Evolutionary conservation across 2,797 vertebrate species (phyloP), one percentile per base, ranked within the genome.

Genomic region (Rhadinocentrus ornatus): DNA sequence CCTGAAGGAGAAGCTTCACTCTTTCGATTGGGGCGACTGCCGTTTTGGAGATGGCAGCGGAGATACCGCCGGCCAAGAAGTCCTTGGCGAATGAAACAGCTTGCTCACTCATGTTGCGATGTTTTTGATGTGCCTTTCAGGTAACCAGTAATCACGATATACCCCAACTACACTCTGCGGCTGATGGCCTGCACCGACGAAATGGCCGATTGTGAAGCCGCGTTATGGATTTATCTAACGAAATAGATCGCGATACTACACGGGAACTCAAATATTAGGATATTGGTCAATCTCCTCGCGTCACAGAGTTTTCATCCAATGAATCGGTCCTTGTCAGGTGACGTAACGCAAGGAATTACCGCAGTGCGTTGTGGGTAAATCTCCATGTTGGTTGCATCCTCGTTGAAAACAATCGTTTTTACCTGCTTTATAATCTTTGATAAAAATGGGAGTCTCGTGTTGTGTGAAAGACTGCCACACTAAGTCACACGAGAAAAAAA

Each of bases 1-100:
- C 93, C 93, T 94, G 93, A 81, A 94, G 91, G 77, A 94, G 92
- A 60, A 94, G 92, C 89, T 94, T 94, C 78, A 94, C 93, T 88
- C 93, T 93, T 73, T 94, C 93, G 60, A 94, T 94, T 0, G 93
- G 93, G 15, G 93, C 93, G 20, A 94, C 93, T 1, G 93, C 93
- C 85, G 93, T 94, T 69, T 94, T 94, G 66, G 93, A 94, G 57
- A 94, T 93, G 44, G 93, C 93, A 4, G 93, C 93, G 2, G 93
- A 92, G 69, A 94, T 93, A 0, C 93, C 93, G 6, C 93, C 93
- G 1, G 93, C 93, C 87, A 94, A 70, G 86, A 94, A 94, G 26
- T 94, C 93, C 92, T 94, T 94, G 59, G 88, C 87, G 78, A 94
- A 94, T 0, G 92, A 92, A 16, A 94, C 0, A 1, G 89, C 84